Conservation (phyloP, 2,888 invertebrate genomes). For the Drosophila kokeensis region DNA sequence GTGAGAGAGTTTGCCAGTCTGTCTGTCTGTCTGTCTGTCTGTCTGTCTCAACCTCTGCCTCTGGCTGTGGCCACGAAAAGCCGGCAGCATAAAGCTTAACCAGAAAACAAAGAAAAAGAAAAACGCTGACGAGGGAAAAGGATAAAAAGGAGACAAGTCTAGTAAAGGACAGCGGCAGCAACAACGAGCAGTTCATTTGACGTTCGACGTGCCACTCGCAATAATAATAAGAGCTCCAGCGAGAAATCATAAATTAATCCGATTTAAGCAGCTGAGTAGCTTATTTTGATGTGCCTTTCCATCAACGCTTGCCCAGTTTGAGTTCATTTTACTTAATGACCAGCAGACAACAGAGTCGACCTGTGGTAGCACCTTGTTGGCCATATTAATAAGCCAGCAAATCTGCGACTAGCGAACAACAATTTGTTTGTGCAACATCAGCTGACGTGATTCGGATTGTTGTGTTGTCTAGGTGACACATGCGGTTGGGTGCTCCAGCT, state of each 20-base stretch:
- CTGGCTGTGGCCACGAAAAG: slow-evolving; percentile 28
- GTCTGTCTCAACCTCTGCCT: neutral
- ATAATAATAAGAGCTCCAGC: slow-evolving; percentile 26
- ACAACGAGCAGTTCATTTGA: slow-evolving; percentile 57
- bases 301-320: slow-evolving; percentile 24
- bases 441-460: slow-evolving; percentile 43
- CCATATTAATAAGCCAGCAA: slow-evolving; percentile 26
- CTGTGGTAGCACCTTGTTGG: neutral
- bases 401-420: slow-evolving; percentile 25
- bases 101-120: slow-evolving; percentile 19
- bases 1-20: slow-evolving; percentile 29
- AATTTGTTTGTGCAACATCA: slow-evolving; percentile 43
- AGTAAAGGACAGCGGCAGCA: slow-evolving; percentile 28
- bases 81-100: slow-evolving; percentile 56
- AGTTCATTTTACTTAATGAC: slow-evolving; percentile 55
- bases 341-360: neutral
- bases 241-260: slow-evolving; percentile 83
- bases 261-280: slow-evolving; percentile 83
- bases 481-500: neutral
- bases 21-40: slow-evolving; percentile 24
- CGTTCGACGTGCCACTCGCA: slow-evolving; percentile 48
- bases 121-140: slow-evolving; percentile 28
- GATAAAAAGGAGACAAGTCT: slow-evolving; percentile 6
- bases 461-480: slow-evolving; percentile 49
- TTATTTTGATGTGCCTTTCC: slow-evolving; percentile 58